phyloP scores from a whole-genome alignment of 2,888 invertebrate species.

The Acanthoscelides obtectus region DNA sequence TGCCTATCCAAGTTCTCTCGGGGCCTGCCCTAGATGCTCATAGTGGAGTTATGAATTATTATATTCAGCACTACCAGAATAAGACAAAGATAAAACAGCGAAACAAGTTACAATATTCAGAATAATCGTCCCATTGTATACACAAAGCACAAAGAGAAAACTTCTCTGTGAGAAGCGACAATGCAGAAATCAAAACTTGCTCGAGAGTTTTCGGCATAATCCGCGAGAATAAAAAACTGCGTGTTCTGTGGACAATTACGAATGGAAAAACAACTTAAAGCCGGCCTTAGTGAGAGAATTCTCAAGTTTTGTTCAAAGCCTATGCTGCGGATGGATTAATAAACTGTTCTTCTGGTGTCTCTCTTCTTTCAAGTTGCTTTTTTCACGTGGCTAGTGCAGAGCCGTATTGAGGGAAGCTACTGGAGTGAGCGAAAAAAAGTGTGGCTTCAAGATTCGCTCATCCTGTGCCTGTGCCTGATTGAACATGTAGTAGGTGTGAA shows the following conservation, averaged over 20 bases:
- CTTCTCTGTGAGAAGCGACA: background rate
- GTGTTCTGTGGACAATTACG: background rate
- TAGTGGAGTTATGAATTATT: too few relatives aligned
- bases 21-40: too few relatives aligned
- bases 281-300: background rate
- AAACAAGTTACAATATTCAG: background rate
- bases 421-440: too few relatives aligned
- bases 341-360: background rate
- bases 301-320: background rate
- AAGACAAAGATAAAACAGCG: background rate
- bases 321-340: background rate
- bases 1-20: too few relatives aligned
- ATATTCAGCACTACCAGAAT: background rate
- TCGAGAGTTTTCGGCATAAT: background rate
- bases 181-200: background rate
- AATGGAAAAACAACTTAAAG: background rate
- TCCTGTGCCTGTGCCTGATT: too few relatives aligned
- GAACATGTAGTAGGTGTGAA: too few relatives aligned
- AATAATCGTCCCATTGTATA: background rate
- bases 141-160: background rate
- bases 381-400: background rate
- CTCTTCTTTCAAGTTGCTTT: background rate
- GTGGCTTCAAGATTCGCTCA: too few relatives aligned
- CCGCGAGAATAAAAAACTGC: background rate
- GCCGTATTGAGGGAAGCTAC: too few relatives aligned